Percentiles rank a stretch among this genome's conserved stretches.
phyloP scores from a whole-genome alignment of 1,140 invertebrate species.

The Calephelis nemesis region DNA sequence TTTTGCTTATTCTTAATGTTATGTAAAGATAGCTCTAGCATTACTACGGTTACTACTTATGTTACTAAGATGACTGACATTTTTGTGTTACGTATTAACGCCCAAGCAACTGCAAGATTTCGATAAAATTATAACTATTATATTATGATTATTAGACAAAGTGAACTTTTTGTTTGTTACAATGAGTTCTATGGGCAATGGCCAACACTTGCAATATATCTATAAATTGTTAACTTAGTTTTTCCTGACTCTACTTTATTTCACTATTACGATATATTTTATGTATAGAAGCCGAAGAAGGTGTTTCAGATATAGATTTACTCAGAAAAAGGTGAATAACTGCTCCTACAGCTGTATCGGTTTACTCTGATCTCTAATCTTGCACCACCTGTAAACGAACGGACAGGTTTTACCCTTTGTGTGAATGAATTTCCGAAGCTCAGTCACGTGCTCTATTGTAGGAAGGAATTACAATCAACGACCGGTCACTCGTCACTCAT shows the following conservation, averaged over 20 bases:
- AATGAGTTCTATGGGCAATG: no score
- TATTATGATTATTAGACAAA: no score
- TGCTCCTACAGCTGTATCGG: conserved; percentile 22
- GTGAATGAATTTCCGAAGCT: conserved; percentile 58
- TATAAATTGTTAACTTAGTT: no score
- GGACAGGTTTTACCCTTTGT: conserved; percentile 38
- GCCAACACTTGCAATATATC: no score
- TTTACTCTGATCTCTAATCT: conserved; percentile 44
- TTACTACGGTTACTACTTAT: no score
- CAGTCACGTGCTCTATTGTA: conserved; percentile 66
- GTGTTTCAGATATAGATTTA: conserved; percentile 16
- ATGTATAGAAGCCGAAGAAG: background rate
- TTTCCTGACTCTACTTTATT: no score
- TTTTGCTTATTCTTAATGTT: no score
- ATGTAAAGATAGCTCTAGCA: no score
- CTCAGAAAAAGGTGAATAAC: conserved; percentile 23
- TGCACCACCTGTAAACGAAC: conserved; percentile 44
- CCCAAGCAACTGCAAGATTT: no score
- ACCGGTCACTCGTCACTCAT: conserved; percentile 39
- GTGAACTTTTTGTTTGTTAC: no score
- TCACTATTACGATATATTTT: background rate
- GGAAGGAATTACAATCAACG: conserved; percentile 63
- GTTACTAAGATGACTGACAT: no score
- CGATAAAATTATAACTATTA: conserved; percentile 21
- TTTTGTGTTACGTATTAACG: no score